phyloP scores from a whole-genome alignment of 2,888 invertebrate species.

The Calliphora vomitoria region DNA sequence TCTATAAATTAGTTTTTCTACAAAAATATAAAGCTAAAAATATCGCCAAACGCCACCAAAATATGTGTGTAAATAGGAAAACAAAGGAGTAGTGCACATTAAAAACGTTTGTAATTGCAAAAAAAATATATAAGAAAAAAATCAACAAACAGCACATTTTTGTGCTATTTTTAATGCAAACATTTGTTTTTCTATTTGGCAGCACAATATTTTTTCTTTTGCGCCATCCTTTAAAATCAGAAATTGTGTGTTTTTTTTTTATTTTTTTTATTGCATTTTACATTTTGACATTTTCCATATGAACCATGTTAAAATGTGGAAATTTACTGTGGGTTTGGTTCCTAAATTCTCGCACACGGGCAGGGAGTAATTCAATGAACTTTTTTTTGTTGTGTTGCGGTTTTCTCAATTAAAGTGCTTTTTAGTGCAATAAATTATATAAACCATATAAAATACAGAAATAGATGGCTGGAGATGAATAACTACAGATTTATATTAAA shows the following conservation, averaged over 20 bases:
- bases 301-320: slow-evolving; percentile 12
- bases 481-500: too few species aligned
- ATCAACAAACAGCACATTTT: slow-evolving; percentile 2
- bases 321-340: slow-evolving; percentile 15
- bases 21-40: neutral
- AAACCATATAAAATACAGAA: too few species aligned
- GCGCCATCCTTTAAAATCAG: neutral
- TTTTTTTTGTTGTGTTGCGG: slow-evolving; percentile 3
- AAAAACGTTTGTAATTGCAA: neutral
- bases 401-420: slow-evolving; percentile 9
- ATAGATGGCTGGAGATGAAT: too few species aligned
- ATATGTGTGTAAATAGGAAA: neutral
- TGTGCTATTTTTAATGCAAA: slow-evolving; percentile 5
- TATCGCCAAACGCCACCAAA: neutral
- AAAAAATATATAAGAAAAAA: neutral
- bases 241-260: neutral
- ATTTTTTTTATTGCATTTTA: too few species aligned
- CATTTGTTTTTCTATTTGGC: neutral
- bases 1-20: too few species aligned
- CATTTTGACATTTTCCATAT: slow-evolving; percentile 21
- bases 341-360: neutral
- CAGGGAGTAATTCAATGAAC: slow-evolving; percentile 13
- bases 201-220: neutral
- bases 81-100: neutral
- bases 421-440: neutral